These are phyloP conservation scores for Larimichthys polyactis DNA, from an alignment of 2,113 vertebrate genomes.

Conservation along the genomic window DNA sequence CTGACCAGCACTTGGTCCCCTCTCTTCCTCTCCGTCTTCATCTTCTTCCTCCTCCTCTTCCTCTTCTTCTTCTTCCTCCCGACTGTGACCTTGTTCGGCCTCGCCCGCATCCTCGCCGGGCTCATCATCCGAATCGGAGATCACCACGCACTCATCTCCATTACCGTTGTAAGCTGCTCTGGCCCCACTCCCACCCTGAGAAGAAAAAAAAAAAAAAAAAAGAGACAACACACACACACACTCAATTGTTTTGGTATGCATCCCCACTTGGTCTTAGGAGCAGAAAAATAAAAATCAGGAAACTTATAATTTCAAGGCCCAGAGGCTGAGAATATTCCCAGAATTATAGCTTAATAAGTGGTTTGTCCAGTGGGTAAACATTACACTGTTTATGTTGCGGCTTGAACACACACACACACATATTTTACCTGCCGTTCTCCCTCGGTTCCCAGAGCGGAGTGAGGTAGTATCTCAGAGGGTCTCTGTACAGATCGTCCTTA, in stretches of 20 bases:
- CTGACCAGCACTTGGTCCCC: slow-evolving; percentile 69
- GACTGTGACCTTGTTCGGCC: slow-evolving; percentile 56
- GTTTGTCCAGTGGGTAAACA: background rate
- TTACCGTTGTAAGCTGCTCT: slow-evolving; percentile 77
- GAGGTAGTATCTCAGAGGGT: slow-evolving; percentile 87
- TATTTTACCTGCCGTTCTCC: slow-evolving; percentile 85
- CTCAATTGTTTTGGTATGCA: slow-evolving; percentile 26
- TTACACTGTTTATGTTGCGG: background rate
- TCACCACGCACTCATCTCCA: slow-evolving; percentile 85
- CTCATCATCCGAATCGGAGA: slow-evolving; percentile 86
- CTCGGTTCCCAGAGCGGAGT: slow-evolving; percentile 86
- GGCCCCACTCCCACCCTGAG: slow-evolving; percentile 68
- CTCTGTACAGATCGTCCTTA: slow-evolving; percentile 86
- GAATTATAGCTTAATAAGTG: slow-evolving; percentile 29
- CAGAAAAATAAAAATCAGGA: background rate
- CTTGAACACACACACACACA: no score
- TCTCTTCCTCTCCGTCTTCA: slow-evolving; percentile 42
- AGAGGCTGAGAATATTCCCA: slow-evolving; percentile 12
- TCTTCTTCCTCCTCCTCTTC: slow-evolving; percentile 41
- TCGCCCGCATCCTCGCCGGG: slow-evolving; percentile 65
- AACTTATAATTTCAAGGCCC: slow-evolving; percentile 29
- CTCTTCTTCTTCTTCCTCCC: slow-evolving; percentile 59
- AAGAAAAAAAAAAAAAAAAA: no score
- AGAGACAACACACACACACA: background rate
- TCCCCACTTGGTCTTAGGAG: slow-evolving; percentile 23